Evolutionary conservation across 2,113 vertebrate species (phyloP).

Genomic region (Erythrocercus mccallii): DNA sequence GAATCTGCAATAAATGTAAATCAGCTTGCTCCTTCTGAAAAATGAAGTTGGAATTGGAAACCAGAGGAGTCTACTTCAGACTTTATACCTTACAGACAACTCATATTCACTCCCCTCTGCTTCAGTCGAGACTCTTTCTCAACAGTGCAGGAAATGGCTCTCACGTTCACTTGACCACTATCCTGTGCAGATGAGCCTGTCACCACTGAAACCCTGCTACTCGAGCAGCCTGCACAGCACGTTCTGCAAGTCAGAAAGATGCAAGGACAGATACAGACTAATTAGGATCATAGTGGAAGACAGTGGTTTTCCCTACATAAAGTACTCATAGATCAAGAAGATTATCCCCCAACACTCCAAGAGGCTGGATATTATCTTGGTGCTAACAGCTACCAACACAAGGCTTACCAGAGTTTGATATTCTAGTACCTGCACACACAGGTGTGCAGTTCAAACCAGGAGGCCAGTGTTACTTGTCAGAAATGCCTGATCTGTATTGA

Average conservation of each 20-base stretch:
- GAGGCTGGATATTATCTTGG: not conserved
- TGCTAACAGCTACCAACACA: not conserved
- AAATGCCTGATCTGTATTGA: not conserved
- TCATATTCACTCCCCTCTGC: not conserved
- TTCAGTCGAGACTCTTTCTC: not conserved
- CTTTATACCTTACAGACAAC: not conserved
- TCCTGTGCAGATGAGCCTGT: rapidly evolving
- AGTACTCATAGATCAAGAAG: not conserved
- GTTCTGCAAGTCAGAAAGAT: not conserved
- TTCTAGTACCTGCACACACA: not conserved
- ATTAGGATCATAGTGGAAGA: not conserved
- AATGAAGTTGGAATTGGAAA: not conserved
- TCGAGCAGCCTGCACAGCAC: rapidly evolving
- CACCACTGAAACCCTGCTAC: not conserved
- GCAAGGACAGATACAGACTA: not conserved
- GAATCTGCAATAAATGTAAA: not conserved
- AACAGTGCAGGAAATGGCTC: not conserved
- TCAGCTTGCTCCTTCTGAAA: not conserved
- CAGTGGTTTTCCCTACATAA: not conserved
- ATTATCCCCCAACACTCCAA: not conserved
- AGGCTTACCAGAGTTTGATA: not conserved
- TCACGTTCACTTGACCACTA: rapidly evolving
- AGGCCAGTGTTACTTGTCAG: not conserved
- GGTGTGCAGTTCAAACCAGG: not conserved
- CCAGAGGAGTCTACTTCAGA: not conserved